phyloP scores from a whole-genome alignment of 2,797 vertebrate genomes.

The Lemur catta region DNA sequence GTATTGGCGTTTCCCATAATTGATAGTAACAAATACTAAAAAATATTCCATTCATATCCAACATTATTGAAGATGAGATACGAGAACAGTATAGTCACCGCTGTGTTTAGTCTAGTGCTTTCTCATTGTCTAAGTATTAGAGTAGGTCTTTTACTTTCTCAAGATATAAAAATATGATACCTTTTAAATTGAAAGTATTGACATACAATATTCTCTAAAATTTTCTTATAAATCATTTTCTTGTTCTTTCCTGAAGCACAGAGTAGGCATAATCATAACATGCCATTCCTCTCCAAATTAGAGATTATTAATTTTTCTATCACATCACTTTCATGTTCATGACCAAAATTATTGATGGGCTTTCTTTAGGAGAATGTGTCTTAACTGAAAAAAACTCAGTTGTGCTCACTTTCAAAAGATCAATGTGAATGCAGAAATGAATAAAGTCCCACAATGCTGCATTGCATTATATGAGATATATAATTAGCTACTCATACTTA shows the following conservation, averaged over 20 bases:
- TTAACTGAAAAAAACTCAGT: neutral
- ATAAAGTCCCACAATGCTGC: neutral
- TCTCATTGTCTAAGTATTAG: neutral
- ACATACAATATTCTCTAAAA: neutral
- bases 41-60: neutral
- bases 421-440: neutral
- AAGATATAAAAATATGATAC: neutral
- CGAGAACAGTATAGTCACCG: neutral
- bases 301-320: neutral
- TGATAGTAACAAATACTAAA: neutral
- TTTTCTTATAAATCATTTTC: neutral
- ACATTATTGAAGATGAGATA: neutral
- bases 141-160: neutral
- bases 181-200: neutral
- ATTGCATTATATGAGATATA: neutral
- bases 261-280: neutral
- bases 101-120: neutral
- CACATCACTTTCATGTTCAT: neutral
- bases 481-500: neutral
- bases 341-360: neutral
- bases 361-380: neutral
- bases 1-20: neutral
- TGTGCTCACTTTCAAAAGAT: neutral
- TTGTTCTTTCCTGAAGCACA: neutral
- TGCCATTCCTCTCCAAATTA: neutral